Evolutionary conservation across 2,113 vertebrate species (phyloP).

Genomic region (Ranitomeya imitator): DNA sequence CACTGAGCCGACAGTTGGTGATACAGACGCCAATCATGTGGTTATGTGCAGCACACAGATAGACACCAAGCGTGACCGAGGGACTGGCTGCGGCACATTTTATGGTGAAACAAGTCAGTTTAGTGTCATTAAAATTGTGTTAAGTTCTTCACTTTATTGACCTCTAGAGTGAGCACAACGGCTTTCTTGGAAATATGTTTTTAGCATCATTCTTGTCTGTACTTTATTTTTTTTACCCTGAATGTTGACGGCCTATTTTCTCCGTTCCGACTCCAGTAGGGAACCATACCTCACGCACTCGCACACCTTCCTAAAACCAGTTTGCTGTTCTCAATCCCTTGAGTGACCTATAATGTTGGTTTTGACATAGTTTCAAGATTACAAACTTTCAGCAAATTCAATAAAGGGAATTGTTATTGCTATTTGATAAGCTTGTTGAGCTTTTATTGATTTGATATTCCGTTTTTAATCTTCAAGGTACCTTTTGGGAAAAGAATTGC

Average conservation of each 20-base stretch:
- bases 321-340: neutral
- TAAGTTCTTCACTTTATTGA: neutral
- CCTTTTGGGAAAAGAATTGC: slow-evolving; percentile 5
- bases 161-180: neutral
- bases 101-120: neutral
- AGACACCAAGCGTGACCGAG: neutral
- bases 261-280: neutral
- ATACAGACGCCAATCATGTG: slow-evolving; percentile 24
- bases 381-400: slow-evolving; percentile 9
- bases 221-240: too few species aligned
- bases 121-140: neutral
- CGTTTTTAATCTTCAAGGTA: slow-evolving; percentile 37
- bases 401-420: slow-evolving; percentile 43
- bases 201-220: neutral
- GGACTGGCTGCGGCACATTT: neutral
- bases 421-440: slow-evolving; percentile 33
- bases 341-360: neutral
- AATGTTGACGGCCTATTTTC: neutral
- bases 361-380: slow-evolving; percentile 27
- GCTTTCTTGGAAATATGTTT: neutral
- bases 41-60: slow-evolving; percentile 21
- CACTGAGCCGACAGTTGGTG: neutral
- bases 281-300: neutral
- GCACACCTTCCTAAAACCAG: neutral
- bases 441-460: slow-evolving; percentile 34